These are phyloP conservation scores for Epistrophella euchroma DNA, from an alignment of 2,888 invertebrate genomes.

Conservation along the genomic window DNA sequence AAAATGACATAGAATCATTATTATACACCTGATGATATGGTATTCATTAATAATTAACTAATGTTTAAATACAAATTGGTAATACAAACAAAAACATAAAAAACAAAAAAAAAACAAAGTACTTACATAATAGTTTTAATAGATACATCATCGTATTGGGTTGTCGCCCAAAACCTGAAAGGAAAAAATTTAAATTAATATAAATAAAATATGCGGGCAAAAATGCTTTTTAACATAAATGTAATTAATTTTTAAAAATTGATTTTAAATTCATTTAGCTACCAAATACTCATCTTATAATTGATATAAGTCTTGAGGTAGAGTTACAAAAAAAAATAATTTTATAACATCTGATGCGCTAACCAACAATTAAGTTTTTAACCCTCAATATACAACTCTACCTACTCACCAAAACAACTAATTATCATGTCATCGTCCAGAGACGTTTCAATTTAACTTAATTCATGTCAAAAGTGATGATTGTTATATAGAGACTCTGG, in stretches of 20 bases:
- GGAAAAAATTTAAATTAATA: background rate
- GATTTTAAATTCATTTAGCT: background rate
- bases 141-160: conserved; percentile 41
- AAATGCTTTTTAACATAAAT: background rate
- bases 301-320: conserved; percentile 1
- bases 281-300: conserved; percentile 1
- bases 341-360: conserved; percentile 5
- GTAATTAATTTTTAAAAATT: background rate
- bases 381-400: conserved; percentile 10
- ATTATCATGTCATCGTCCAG: conserved; percentile 33
- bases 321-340: background rate
- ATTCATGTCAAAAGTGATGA: conserved; percentile 30
- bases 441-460: conserved; percentile 27
- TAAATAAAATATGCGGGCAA: conserved; percentile 5
- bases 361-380: conserved; percentile 33
- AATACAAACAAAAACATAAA: no score
- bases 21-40: no score
- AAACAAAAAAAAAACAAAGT: background rate
- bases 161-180: conserved; percentile 42
- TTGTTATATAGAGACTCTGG: background rate
- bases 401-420: conserved; percentile 17
- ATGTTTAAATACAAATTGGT: no score
- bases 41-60: no score
- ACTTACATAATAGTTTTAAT: conserved; percentile 50
- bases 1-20: no score